A percentile compares a stretch with the other conserved stretches of the same genome.
phyloP scores from a whole-genome alignment of 2,888 invertebrate genomes.

The Elmis aenea region DNA sequence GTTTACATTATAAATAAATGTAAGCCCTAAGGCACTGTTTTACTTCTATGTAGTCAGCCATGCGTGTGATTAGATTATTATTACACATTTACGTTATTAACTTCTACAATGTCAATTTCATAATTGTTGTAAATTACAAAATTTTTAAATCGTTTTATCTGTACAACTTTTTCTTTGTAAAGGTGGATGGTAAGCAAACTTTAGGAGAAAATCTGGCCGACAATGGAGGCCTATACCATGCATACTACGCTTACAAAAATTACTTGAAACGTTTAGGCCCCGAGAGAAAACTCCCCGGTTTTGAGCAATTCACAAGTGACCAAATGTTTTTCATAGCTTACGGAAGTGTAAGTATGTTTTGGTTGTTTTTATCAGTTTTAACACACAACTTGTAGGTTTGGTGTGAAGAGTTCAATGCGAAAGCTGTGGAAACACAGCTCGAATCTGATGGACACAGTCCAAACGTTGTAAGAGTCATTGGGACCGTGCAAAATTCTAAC shows the following conservation, averaged over 20 bases:
- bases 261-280: conserved; percentile 54
- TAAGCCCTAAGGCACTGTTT: too few species aligned
- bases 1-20: too few species aligned
- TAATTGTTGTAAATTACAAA: too few species aligned
- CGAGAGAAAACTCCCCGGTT: conserved; percentile 67
- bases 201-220: conserved; percentile 81
- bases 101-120: too few species aligned
- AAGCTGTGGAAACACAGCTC: conserved; percentile 59
- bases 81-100: too few species aligned
- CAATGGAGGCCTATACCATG: conserved; percentile 75
- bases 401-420: conserved; percentile 71
- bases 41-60: too few species aligned
- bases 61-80: too few species aligned
- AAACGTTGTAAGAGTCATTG: conserved; percentile 61
- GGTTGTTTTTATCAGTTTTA: conserved; percentile 2
- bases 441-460: conserved; percentile 69
- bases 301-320: conserved; percentile 63
- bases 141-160: too few species aligned
- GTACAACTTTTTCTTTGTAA: too few species aligned
- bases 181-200: conserved; percentile 68
- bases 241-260: conserved; percentile 61
- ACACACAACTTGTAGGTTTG: conserved; percentile 57
- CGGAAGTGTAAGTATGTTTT: conserved; percentile 61
- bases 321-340: conserved; percentile 78
- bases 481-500: conserved; percentile 65